Evolutionary conservation across 1,140 invertebrate genomes (phyloP), one percentile per base, ranked within the genome.

Genomic region (Bilobella aurantiaca): DNA sequence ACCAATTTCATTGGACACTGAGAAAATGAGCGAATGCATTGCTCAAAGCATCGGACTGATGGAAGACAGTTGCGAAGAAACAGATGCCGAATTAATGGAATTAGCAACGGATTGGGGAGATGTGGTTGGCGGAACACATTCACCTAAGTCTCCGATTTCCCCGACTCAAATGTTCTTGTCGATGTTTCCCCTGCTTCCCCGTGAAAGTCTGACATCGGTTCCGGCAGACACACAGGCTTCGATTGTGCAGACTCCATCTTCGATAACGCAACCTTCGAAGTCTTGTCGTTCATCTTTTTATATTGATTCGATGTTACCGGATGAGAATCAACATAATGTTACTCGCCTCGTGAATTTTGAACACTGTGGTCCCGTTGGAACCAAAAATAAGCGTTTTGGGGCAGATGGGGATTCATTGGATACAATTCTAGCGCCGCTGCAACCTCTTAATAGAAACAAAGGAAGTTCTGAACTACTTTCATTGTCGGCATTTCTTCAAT

Each of bases 1-100:
- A 42, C 37, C 37, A 42, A 21, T 21, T 5, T 57, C 53, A 57
- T 12, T 23, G 53, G 58, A 62, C 2, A 68, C 29, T 23, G 67
- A 71, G 31, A 72, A 72, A 63, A 72, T 72, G 2, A 68, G 68
- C 64, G 71, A 72, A 65, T 72, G 71, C 53, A 72, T 72, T 59
- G 68, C 71, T 16, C 34, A 68, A 49, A 72, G 71, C 29, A 72
- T 72, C 25, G 71, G 66, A 27, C 32, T 72, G 21, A 72, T 72
- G 47, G 64, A 65, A n/a, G 62, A 62, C 23, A 56, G 56, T 21
- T 47, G 42, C 3, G 34, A 42, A 42, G 34, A 42, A 42, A 23
- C 14, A 5, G 49, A 53, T 5, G 23, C 12, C 5, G 69, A 70
- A 62, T 32, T 72, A 3, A 72, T 72, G 71, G 71, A 72, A 58